Percentiles rank a stretch among this genome's conserved stretches.
phyloP scores from a whole-genome alignment of 1,140 invertebrate genomes.

The Lerema accius region DNA sequence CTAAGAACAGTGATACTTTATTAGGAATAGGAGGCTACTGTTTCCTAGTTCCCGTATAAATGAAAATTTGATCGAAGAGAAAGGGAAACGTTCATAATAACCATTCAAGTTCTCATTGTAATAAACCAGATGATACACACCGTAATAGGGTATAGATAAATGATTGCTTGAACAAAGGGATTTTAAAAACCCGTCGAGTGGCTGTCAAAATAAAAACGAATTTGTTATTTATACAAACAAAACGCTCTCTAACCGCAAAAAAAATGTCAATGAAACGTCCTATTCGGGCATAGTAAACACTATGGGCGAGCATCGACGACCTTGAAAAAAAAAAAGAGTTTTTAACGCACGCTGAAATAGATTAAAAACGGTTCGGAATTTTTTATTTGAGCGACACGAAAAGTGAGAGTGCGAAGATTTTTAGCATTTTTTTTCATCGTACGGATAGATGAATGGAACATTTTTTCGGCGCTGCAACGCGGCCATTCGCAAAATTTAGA shows the following conservation, averaged over 20 bases:
- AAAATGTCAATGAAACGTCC: constrained; percentile 33
- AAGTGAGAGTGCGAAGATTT: constrained; percentile 63
- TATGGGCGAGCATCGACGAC: constrained; percentile 30
- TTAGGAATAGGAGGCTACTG: too few species aligned
- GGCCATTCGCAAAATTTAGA: constrained; percentile 56
- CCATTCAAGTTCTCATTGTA: too few species aligned
- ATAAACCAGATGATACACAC: too few species aligned
- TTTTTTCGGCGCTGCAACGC: constrained; percentile 53
- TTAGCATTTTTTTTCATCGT: constrained; percentile 55
- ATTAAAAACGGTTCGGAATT: constrained; percentile 43
- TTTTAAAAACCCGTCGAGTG: constrained; percentile 21
- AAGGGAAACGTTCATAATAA: too few species aligned
- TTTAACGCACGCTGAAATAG: constrained; percentile 41
- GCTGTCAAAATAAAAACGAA: constrained; percentile 26
- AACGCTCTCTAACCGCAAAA: constrained; percentile 22
- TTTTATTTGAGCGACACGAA: constrained; percentile 61
- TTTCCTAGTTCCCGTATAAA: too few species aligned
- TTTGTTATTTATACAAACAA: constrained; percentile 24
- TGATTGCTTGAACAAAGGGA: constrained; percentile 15
- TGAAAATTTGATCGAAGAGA: too few species aligned
- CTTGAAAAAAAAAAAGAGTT: constrained; percentile 54
- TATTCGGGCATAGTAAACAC: constrained; percentile 33
- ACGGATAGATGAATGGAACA: constrained; percentile 57
- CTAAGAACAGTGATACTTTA: too few species aligned
- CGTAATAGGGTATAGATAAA: too few species aligned